phyloP scores from a whole-genome alignment of 2,888 invertebrate species.

The Callyntrura sp. region DNA sequence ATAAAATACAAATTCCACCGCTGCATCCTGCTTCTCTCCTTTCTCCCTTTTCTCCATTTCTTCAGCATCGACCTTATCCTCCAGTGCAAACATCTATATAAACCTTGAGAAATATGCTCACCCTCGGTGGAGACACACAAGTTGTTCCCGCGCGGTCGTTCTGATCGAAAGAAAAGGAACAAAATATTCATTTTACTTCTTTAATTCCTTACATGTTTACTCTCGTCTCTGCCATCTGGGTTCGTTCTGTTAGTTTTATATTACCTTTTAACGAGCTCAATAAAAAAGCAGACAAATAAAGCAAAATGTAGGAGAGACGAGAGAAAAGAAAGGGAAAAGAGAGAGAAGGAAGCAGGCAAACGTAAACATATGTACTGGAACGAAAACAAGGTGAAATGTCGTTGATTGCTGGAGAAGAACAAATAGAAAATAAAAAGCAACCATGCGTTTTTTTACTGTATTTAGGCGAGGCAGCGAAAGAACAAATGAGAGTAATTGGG shows the following conservation, averaged over 20 bases:
- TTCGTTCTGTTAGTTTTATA: too few relatives aligned
- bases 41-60: too few relatives aligned
- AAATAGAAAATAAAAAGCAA: not conserved
- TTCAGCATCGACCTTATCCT: too few relatives aligned
- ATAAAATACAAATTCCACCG: too few relatives aligned
- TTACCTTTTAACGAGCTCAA: constrained; percentile 44
- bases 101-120: constrained; percentile 17
- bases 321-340: not conserved
- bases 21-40: too few relatives aligned
- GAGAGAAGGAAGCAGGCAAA: not conserved
- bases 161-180: not conserved
- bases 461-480: too few relatives aligned
- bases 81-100: too few relatives aligned
- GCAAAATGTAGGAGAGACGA: too few relatives aligned
- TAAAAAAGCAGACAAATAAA: constrained; percentile 21
- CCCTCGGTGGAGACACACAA: too few relatives aligned
- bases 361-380: not conserved
- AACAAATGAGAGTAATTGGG: too few relatives aligned
- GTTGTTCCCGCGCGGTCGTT: too few relatives aligned
- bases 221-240: not conserved
- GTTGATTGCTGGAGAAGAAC: not conserved
- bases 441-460: too few relatives aligned
- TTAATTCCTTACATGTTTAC: constrained; percentile 28
- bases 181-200: not conserved
- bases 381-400: not conserved